phyloP scores from a whole-genome alignment of 1,140 invertebrate genomes.

The Vollenhovia emeryi region DNA sequence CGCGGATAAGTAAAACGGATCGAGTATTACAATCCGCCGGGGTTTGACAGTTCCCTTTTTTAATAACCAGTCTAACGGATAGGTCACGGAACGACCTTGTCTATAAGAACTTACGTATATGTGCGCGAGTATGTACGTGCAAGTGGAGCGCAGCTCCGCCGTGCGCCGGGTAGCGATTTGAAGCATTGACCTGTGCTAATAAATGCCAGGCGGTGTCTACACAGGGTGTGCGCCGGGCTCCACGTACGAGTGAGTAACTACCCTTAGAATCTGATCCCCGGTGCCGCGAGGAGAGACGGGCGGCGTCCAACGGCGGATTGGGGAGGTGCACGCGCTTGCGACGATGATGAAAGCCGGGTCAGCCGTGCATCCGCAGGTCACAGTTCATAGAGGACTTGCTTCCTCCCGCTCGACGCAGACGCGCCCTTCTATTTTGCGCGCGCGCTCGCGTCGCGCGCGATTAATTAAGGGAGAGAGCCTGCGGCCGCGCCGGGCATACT shows the following conservation, averaged over 20 bases:
- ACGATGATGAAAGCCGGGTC: constrained; percentile 31
- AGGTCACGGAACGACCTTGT: constrained; percentile 58
- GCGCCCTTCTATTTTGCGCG: constrained; percentile 41
- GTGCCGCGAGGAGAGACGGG: constrained; percentile 43
- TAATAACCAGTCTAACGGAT: constrained; percentile 41
- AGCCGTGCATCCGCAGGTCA: constrained; percentile 45
- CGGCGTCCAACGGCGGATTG: neutral
- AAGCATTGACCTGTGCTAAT: constrained; percentile 78
- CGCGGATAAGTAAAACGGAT: constrained; percentile 24
- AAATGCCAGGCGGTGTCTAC: constrained; percentile 71
- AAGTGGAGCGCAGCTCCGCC: constrained; percentile 43
- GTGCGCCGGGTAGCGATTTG: constrained; percentile 53
- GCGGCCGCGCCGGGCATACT: constrained; percentile 3
- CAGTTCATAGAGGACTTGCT: constrained; percentile 40
- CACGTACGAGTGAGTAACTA: constrained; percentile 51
- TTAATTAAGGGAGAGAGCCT: constrained; percentile 46
- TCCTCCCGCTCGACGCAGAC: constrained; percentile 41
- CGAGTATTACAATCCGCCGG: neutral
- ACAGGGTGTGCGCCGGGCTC: constrained; percentile 24
- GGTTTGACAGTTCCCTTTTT: constrained; percentile 27
- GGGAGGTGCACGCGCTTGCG: neutral
- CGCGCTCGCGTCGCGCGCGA: constrained; percentile 32
- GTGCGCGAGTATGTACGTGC: neutral
- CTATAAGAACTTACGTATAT: constrained; percentile 22
- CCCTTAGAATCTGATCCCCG: constrained; percentile 72